Evolutionary conservation across 2,113 vertebrate species (phyloP), one percentile per base, ranked within the genome.

Genomic region (Hirundichthys speculiger): DNA sequence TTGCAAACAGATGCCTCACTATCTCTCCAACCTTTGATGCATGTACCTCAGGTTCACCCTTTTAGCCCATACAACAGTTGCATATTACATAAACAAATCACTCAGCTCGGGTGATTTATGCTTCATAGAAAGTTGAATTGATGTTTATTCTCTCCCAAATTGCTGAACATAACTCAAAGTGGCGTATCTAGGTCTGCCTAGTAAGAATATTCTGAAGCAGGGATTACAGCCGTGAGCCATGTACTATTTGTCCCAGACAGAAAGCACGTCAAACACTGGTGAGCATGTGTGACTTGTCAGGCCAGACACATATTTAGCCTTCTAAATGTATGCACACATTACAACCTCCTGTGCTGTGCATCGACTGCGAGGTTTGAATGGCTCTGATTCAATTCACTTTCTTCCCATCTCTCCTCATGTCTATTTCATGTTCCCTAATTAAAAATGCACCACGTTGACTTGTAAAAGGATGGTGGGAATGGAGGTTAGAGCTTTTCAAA

Each of bases 401-500:
- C 69, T 53, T n/a, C 39, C 68, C 67, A 69, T 85, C 83, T 88
- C 67, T 70, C 83, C 86, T 84, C 88, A 89, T 88, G 70, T 74
- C 66, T 88, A 83, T 90, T 89, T 91, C 77, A 88, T 89, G 71
- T 52, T 50, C 56, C 18, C 53, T 74, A 90, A 89, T 93, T 91
- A 91, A 91, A 91, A 88, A 91, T 89, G 82, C 80, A 91, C 78
- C 56, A 65, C 73, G 73, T 85, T 86, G 86, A 90, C 85, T 86
- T 88, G 82, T 88, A 85, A 88, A 82, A 73, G 68, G 64, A 83
- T 88, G 85, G 75, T 78, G 82, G 79, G 80, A 71, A 79, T 63
- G 80, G 77, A 79, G 74, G 82, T 82, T 72, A 74, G 81, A 81
- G 77, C 80, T 84, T 90, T 86, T 90, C 78, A 84, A 86, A 86